Base-by-base conservation (phyloP, 1,140 invertebrate species). In the Heliconius hewitsoni region DNA sequence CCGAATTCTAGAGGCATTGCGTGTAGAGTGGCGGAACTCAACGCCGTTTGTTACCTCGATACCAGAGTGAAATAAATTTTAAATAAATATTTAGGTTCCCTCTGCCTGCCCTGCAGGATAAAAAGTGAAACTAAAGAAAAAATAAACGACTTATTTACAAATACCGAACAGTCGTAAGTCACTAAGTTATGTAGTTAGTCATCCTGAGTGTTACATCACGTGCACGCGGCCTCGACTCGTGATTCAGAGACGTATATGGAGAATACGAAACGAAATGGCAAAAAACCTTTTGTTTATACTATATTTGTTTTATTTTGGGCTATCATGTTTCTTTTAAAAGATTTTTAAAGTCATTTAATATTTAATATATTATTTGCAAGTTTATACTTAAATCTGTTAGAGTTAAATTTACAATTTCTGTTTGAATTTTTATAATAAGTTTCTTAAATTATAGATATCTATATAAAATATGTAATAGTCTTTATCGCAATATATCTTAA, bases 121-220 rank as follows among this genome's bases (percentile, higher is more conserved):
- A 46, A 16, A 16, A 3, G 13, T 46, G 3, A 46, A 46, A 16
- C 3, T 46, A 46, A 46, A 46, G 16, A 16, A 42, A 11, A 11
- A 42, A 46, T 46, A 46, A 46, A 74, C 72, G 50, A 66, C 13
- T 42, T 52, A 8, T 60, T 71, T 55, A 57, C 8, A 73, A 76
- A 30, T 72, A 42, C 18, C 19, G 8, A 75, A 75, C 46, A 75
- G 23, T 71, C 46, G 55, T 73, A 23, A 39, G 73, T 19, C 60
- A 66, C 30, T 16, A 72, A 34, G 70, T 70, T 57, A 18, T 37
- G 37, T 27, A 52, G 39, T 85, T 83, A 83, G 78, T 85, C 83
- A 85, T 71, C 83, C 13, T 30, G n/a, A 46, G 30, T 37, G 79
- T 85, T 85, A 85, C 84, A 85, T 85, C 84, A 85, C 78, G 81